These are phyloP conservation scores for Bucco capensis DNA, from an alignment of 2,113 vertebrate genomes.

Conservation along the genomic window DNA sequence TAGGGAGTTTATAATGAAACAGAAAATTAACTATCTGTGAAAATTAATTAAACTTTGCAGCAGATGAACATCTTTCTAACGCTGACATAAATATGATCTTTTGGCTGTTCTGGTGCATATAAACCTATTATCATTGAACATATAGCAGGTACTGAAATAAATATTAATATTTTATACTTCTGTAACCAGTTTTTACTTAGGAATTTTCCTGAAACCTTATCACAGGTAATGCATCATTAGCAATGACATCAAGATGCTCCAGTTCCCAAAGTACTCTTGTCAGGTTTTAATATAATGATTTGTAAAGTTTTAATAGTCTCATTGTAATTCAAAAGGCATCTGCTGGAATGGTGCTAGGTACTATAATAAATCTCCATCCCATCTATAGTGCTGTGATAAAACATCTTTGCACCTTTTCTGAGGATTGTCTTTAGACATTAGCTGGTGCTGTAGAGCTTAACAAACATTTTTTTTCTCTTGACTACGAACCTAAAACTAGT, in stretches of 20 bases:
- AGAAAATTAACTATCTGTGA: conserved; percentile 69
- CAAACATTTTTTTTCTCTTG: conserved; percentile 46
- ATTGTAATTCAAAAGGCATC: conserved; percentile 74
- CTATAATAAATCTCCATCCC: conserved; percentile 68
- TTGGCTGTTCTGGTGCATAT: conserved; percentile 33
- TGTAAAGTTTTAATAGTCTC: conserved; percentile 78
- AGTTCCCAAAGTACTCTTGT: conserved; percentile 67
- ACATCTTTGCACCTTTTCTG: conserved; percentile 59
- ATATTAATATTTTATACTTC: conserved; percentile 73
- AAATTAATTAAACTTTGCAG: conserved; percentile 69
- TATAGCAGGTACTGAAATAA: conserved; percentile 64
- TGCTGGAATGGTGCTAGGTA: conserved; percentile 60
- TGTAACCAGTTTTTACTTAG: conserved; percentile 68
- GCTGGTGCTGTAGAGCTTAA: conserved; percentile 49
- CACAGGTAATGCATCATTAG: conserved; percentile 65
- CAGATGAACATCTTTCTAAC: conserved; percentile 35
- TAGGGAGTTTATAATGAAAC: conserved; percentile 61
- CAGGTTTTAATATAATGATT: conserved; percentile 71
- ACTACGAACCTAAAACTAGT: conserved; percentile 55
- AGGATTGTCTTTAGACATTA: conserved; percentile 69
- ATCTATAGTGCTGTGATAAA: conserved; percentile 64
- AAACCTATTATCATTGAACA: conserved; percentile 61
- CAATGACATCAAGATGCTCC: conserved; percentile 58
- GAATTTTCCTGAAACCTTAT: conserved; percentile 68
- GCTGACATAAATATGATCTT: conserved; percentile 30